Base-by-base conservation (phyloP, 2,113 vertebrate species). In the Ariopsis seemanni region DNA sequence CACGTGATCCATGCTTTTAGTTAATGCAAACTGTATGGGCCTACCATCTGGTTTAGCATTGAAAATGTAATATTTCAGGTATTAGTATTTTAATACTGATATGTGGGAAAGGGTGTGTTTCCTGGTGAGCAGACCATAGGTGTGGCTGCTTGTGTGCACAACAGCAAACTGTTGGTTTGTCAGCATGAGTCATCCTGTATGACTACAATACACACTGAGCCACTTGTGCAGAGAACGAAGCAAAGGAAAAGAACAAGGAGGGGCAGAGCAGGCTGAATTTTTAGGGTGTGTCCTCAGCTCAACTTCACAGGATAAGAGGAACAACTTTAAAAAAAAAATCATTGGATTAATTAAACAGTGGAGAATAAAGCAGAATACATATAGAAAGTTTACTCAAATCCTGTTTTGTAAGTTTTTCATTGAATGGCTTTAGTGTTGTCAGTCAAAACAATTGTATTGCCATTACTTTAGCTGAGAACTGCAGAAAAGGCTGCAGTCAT, bases 91-190 rank as follows among this genome's bases (percentile, higher is more conserved):
- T 94, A 93, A 88, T 84, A 86, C 94, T 94, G 93, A 94, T 94
- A 92, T 95, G 92, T 94, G 93, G 91, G 92, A 94, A 93, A 90
- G 94, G 94, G 95, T 93, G 94, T 94, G 95, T 94, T 93, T 93
- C 94, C 93, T 93, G 91, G 82, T 89, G 84, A 82, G 87, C 52
- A 77, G 89, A 84, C 55, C 92, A 85, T 92, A 95, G 94, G 95
- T 95, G 95, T 95, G 95, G 92, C 94, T 92, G 83, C 90, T 91
- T 92, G 93, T 91, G 92, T 93, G 92, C 94, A 94, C 90, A 91
- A 94, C 92, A 63, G 85, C 90, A 93, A 94, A 81, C 77, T 78
- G 82, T 80, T 90, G 88, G 85, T 91, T 92, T 92, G 84, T 69
- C 74, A 53, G 84, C 48, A 91, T 95, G 94, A 95, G 93, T 96